Conservation (phyloP, 2,113 vertebrate genomes). For the Lophura nycthemera region DNA sequence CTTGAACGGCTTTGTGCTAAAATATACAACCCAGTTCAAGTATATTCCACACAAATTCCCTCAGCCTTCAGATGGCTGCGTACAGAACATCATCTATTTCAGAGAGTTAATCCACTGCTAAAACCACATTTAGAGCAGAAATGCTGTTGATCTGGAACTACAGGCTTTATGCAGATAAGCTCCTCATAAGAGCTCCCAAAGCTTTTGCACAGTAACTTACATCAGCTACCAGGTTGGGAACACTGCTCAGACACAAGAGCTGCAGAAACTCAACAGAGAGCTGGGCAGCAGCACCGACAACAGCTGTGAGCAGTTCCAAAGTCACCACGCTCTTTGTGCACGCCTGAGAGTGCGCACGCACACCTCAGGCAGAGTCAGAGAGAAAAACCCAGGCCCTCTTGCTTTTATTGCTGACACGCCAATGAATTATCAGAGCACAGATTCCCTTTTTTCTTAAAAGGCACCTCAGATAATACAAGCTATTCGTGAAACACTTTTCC, state of each 20-base stretch:
- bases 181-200: not conserved
- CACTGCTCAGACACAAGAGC: not conserved
- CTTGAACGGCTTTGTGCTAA: not conserved
- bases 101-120: constrained; percentile 57
- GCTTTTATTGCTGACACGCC: not conserved
- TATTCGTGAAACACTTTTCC: not conserved
- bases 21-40: constrained; percentile 20
- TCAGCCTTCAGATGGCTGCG: not conserved
- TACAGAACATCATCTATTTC: constrained; percentile 29
- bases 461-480: not conserved
- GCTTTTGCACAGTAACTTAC: not conserved
- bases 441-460: not conserved
- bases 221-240: not conserved
- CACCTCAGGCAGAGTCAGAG: accelerated
- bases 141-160: not conserved
- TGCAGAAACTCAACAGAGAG: not conserved
- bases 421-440: not conserved
- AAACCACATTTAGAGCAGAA: constrained; percentile 42
- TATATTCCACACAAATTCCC: not conserved
- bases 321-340: accelerated
- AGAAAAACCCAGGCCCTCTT: not conserved
- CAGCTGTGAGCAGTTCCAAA: not conserved
- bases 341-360: not conserved
- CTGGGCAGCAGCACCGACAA: not conserved
- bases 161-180: constrained; percentile 31